Base-by-base conservation (phyloP, 1,140 invertebrate species). In the Brachionus angularis region DNA sequence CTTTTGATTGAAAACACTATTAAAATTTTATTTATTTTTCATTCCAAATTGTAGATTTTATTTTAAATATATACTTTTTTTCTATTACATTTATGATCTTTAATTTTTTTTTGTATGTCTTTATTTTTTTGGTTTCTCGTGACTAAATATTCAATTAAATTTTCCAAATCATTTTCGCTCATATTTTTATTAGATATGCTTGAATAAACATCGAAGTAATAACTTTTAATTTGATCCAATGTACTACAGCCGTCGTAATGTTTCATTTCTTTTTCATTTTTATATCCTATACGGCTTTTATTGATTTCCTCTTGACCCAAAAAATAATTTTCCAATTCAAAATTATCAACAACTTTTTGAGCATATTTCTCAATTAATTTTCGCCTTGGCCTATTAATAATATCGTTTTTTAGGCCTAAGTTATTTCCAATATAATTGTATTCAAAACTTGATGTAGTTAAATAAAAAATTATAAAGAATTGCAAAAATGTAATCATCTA, bases 141-240 rank as follows among this genome's bases (percentile, higher is more conserved):
- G 2, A 58, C 53, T 12, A 58, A 42, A 29, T 58, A 58, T 16
- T 58, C 53, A 10, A 58, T 58, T n/a, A 58, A 58, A 39, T 58
- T 14, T 25, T 58, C 53, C 10, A 58, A 25, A 36, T 58, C 53
- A 14, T 33, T 39, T 2, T 31, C 1, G 3, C 18, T 39, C 53
- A 58, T 58, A 23, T 58, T 39, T 36, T 21, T 39, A 34, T 58
- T 34, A 39, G n/a, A n/a, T n/a, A n/a, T n/a, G n/a, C 23, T 39
- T 42, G 53, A 42, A 36, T 58, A 58, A 2, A 58, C 53, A 39
- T 58, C 53, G 25, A 58, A 58, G 27, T 39, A 58, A 27, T 58
- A 58, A 12, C 53, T 29, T 58, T n/a, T 58, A n/a, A 58, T 58
- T 25, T 58, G 33, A 4, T 58, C 53, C 27, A 58, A 42, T n/a